Conservation (phyloP, 2,113 vertebrate genomes). For the Platichthys flesus region DNA sequence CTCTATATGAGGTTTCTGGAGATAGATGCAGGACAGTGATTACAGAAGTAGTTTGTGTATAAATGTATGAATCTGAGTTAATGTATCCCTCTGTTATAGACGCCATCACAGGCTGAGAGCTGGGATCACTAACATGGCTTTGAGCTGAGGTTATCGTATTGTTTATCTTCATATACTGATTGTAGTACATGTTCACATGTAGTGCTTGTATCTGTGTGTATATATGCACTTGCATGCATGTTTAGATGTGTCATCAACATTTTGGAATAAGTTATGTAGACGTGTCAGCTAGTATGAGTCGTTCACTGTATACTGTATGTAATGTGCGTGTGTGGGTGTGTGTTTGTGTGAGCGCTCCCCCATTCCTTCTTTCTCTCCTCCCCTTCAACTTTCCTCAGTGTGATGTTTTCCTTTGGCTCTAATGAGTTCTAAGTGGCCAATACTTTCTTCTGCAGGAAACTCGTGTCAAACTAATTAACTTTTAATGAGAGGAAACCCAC, state of each 20-base stretch:
- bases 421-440: conserved; percentile 87
- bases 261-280: conserved; percentile 48
- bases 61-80: conserved; percentile 20
- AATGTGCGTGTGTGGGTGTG: conserved; percentile 25
- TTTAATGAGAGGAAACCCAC: conserved; percentile 90
- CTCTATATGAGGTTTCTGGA: not conserved
- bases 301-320: conserved; percentile 33
- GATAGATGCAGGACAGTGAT: not conserved
- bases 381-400: conserved; percentile 71
- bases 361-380: conserved; percentile 58
- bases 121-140: not conserved
- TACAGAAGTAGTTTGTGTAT: conserved; percentile 6
- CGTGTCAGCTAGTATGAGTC: conserved; percentile 45
- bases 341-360: not conserved
- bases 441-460: conserved; percentile 88
- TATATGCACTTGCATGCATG: not conserved
- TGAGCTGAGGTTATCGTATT: not conserved
- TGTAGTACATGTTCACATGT: no score
- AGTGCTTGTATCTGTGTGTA: no score
- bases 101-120: not conserved
- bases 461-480: conserved; percentile 88
- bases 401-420: conserved; percentile 83
- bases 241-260: conserved; percentile 49
- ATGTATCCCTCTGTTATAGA: not conserved
- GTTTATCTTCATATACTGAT: no score